Percentiles rank a stretch among this genome's conserved stretches.
phyloP scores from a whole-genome alignment of 2,888 invertebrate genomes.

The Girardia tigrina region DNA sequence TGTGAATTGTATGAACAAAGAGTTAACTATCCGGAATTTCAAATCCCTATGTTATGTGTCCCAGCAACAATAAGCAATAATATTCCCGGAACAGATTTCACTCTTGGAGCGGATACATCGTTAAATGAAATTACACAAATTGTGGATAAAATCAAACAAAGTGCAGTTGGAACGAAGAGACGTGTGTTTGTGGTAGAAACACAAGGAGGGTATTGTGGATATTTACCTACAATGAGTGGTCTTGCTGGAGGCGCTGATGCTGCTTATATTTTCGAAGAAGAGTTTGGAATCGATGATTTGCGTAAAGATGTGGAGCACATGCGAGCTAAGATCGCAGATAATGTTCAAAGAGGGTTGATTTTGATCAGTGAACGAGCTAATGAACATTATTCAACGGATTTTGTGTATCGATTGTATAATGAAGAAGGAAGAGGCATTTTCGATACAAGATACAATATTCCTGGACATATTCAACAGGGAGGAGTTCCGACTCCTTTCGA shows the following conservation, averaged over 20 bases:
- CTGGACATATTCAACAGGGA: constrained; percentile 30
- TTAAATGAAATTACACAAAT: constrained; percentile 70
- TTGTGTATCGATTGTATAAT: constrained; percentile 79
- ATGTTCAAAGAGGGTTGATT: constrained; percentile 67
- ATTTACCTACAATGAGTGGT: constrained; percentile 84
- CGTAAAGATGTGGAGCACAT: constrained; percentile 78
- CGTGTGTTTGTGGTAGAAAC: constrained; percentile 87
- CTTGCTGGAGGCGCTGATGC: constrained; percentile 95
- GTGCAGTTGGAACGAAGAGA: constrained; percentile 92
- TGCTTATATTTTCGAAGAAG: constrained; percentile 84
- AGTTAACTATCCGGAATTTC: constrained; percentile 65
- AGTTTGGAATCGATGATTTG: constrained; percentile 77
- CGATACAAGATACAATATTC: constrained; percentile 51
- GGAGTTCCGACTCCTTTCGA: constrained; percentile 33
- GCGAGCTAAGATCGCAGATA: constrained; percentile 73
- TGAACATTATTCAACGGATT: constrained; percentile 48
- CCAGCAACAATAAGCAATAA: constrained; percentile 98
- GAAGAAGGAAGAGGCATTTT: constrained; percentile 93
- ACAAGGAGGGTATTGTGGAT: constrained; percentile 98
- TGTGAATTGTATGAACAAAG: constrained; percentile 64
- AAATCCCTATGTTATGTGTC: constrained; percentile 81
- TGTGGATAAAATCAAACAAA: constrained; percentile 67
- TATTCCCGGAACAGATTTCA: constrained; percentile 94
- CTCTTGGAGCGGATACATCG: constrained; percentile 87
- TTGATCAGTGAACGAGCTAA: constrained; percentile 49